These are phyloP conservation scores for Drosophila ercepeae DNA, from an alignment of 1,140 invertebrate genomes.

Conservation along the genomic window DNA sequence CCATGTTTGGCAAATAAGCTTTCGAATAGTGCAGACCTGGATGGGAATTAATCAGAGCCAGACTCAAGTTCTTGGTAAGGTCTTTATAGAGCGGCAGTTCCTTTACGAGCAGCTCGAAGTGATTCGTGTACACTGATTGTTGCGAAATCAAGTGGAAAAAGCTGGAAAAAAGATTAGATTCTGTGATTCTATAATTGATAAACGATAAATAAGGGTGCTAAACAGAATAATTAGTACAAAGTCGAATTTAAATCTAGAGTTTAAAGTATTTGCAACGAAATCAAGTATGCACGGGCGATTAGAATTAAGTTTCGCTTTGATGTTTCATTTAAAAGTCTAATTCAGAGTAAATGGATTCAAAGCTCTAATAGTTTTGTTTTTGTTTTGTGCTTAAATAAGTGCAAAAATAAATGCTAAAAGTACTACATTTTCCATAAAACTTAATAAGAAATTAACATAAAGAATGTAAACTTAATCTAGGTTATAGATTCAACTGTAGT, in stretches of 20 bases:
- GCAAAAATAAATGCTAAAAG: too few relatives aligned
- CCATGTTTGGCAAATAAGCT: slow-evolving; percentile 85
- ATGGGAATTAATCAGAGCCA: slow-evolving; percentile 87
- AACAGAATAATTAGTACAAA: neutral
- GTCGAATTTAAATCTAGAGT: neutral
- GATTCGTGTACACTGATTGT: slow-evolving; percentile 72
- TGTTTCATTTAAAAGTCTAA: neutral
- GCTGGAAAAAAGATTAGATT: slow-evolving; percentile 42
- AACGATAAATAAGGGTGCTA: too few relatives aligned
- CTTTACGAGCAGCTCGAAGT: slow-evolving; percentile 67
- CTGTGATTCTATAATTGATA: too few relatives aligned
- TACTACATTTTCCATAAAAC: too few relatives aligned
- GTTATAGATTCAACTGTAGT: neutral
- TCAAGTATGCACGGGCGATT: neutral
- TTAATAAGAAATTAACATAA: too few relatives aligned
- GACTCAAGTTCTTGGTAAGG: slow-evolving; percentile 86
- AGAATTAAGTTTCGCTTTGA: too few relatives aligned
- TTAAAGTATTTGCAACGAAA: neutral
- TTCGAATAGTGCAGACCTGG: slow-evolving; percentile 86
- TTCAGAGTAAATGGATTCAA: neutral
- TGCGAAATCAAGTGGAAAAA: slow-evolving; percentile 81
- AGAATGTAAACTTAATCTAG: neutral
- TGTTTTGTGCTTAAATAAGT: too few relatives aligned
- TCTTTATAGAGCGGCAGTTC: slow-evolving; percentile 84
- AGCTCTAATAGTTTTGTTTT: neutral